Conservation (phyloP, 2,797 vertebrate genomes). For the Lutjanus argentimaculatus region DNA sequence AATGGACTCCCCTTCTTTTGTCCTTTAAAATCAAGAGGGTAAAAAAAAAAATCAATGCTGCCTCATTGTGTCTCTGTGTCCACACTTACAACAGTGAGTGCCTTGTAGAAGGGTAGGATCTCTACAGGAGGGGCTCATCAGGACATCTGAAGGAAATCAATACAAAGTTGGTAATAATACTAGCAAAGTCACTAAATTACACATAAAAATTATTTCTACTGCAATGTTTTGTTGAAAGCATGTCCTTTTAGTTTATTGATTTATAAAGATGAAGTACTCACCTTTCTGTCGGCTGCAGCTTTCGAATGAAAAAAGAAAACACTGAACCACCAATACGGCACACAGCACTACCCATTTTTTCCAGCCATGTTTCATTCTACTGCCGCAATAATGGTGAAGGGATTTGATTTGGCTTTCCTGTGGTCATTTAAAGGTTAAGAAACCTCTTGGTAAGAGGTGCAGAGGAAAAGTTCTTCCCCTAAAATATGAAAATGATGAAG, state of each 20-base stretch:
- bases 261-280: constrained; percentile 16
- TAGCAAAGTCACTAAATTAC: constrained; percentile 28
- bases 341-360: constrained; percentile 3
- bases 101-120: constrained; percentile 41
- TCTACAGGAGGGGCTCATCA: constrained; percentile 35
- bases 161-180: constrained; percentile 45
- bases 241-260: constrained; percentile 31
- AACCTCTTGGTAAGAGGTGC: constrained; percentile 32
- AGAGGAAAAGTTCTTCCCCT: constrained; percentile 18
- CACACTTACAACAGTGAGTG: constrained; percentile 63
- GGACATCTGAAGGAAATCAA: constrained; percentile 71
- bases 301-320: constrained; percentile 17
- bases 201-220: neutral
- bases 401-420: constrained; percentile 56
- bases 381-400: constrained; percentile 41
- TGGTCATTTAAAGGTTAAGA: constrained; percentile 46
- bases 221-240: constrained; percentile 29
- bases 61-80: constrained; percentile 72
- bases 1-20: constrained; percentile 59
- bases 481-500: constrained; percentile 60
- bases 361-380: constrained; percentile 43
- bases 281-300: constrained; percentile 27
- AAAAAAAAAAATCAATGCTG: constrained; percentile 72
- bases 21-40: constrained; percentile 75
- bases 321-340: neutral